Percentiles rank a stretch among this genome's conserved stretches.
These are phyloP conservation scores for Slavum lentiscoides DNA, from an alignment of 2,888 invertebrate genomes.

Conservation along the genomic window DNA sequence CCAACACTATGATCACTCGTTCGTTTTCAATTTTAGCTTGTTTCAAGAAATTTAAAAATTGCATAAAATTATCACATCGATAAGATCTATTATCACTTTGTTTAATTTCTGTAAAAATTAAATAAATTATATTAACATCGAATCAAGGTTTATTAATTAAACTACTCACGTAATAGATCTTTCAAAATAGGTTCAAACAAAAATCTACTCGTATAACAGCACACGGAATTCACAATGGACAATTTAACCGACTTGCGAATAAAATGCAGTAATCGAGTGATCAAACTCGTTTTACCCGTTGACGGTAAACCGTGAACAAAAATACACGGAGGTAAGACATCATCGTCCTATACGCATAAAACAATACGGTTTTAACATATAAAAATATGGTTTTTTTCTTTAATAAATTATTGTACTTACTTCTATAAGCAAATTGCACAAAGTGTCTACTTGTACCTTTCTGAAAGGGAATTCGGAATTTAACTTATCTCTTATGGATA, in stretches of 20 bases:
- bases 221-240: slow-evolving; percentile 76
- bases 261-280: slow-evolving; percentile 65
- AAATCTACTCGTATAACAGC: slow-evolving; percentile 77
- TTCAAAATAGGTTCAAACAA: slow-evolving; percentile 76
- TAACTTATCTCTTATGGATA: slow-evolving; percentile 29
- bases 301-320: slow-evolving; percentile 83
- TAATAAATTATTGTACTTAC: slow-evolving; percentile 40
- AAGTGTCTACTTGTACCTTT: slow-evolving; percentile 53
- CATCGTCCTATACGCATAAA: slow-evolving; percentile 59
- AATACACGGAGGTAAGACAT: slow-evolving; percentile 70
- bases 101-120: slow-evolving; percentile 41
- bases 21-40: slow-evolving; percentile 31
- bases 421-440: slow-evolving; percentile 54
- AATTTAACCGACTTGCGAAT: slow-evolving; percentile 65
- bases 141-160: slow-evolving; percentile 54
- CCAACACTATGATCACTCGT: slow-evolving; percentile 61
- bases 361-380: no score
- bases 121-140: no score
- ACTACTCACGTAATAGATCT: slow-evolving; percentile 61
- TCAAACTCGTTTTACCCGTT: slow-evolving; percentile 79
- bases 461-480: slow-evolving; percentile 54
- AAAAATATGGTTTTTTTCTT: not conserved
- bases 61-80: slow-evolving; percentile 39
- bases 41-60: slow-evolving; percentile 36
- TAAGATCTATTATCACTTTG: not conserved